Conservation (phyloP, 2,797 vertebrate genomes). For the Falco rusticolus region DNA sequence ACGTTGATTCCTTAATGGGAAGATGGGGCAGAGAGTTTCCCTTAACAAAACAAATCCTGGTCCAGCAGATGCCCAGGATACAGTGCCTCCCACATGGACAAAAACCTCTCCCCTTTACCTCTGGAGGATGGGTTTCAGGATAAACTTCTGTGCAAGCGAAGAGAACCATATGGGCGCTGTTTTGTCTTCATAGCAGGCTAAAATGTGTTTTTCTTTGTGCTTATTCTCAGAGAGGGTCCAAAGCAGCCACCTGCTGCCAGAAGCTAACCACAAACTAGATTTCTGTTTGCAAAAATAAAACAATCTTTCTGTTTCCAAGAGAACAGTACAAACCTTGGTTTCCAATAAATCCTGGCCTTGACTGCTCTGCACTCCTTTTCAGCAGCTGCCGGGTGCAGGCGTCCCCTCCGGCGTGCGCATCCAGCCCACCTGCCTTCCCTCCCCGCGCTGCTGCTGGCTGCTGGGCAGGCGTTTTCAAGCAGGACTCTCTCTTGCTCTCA, state of each 20-base stretch:
- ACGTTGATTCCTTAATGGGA: neutral
- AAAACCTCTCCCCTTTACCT: neutral
- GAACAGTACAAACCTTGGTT: neutral
- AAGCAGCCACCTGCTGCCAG: conserved; percentile 25
- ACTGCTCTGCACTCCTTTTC: accelerated
- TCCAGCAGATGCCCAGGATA: neutral
- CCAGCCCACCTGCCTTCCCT: neutral
- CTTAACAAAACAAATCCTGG: neutral
- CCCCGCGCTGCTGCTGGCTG: neutral
- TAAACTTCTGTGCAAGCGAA: neutral
- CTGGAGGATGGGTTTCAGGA: neutral
- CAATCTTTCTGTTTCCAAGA: neutral
- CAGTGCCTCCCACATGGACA: neutral
- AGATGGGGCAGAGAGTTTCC: neutral
- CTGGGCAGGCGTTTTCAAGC: neutral
- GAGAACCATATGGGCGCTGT: accelerated
- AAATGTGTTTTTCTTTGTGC: neutral
- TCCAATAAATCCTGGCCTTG: neutral
- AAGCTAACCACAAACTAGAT: neutral
- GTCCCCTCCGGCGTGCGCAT: neutral
- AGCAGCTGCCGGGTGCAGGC: neutral
- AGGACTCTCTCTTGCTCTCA: neutral
- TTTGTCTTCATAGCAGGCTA: accelerated
- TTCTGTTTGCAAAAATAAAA: neutral
- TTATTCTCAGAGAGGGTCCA: neutral